Evolutionary conservation across 1,140 invertebrate genomes (phyloP).

Genomic region (Linepithema humile): DNA sequence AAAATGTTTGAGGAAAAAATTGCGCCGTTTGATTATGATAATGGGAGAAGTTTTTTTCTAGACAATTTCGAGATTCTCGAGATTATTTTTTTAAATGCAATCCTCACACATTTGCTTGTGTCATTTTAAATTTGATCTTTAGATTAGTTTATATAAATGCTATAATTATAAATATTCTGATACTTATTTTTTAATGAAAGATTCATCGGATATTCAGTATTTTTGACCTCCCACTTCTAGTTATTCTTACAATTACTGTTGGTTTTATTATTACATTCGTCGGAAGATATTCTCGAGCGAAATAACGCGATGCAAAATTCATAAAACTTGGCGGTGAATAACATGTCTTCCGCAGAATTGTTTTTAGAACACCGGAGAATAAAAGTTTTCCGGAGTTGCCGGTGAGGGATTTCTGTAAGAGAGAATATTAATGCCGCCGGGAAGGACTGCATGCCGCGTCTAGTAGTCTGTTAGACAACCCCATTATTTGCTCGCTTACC

Average conservation of each 20-base stretch:
- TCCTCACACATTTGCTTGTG: no score
- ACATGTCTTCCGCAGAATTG: neutral
- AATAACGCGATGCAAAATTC: neutral
- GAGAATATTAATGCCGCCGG: neutral
- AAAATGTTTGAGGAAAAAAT: no score
- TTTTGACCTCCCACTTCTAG: neutral
- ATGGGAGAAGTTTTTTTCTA: no score
- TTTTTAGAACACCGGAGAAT: conserved; percentile 1
- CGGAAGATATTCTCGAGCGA: neutral
- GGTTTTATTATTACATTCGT: neutral
- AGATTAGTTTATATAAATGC: neutral
- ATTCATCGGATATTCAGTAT: neutral
- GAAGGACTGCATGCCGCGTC: conserved; percentile 13
- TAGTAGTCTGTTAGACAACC: conserved; percentile 46
- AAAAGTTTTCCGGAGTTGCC: conserved; percentile 1
- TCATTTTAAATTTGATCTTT: neutral
- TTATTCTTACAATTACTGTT: neutral
- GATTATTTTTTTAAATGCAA: no score
- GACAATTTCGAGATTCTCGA: no score
- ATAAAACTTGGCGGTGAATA: neutral
- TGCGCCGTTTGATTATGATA: no score
- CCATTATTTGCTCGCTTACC: conserved; percentile 41
- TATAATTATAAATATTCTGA: neutral
- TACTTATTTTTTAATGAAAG: neutral
- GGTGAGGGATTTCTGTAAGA: neutral